Percentiles rank a stretch among this genome's conserved stretches.
phyloP scores from a whole-genome alignment of 2,113 vertebrate species.

The Rhineura floridana region DNA sequence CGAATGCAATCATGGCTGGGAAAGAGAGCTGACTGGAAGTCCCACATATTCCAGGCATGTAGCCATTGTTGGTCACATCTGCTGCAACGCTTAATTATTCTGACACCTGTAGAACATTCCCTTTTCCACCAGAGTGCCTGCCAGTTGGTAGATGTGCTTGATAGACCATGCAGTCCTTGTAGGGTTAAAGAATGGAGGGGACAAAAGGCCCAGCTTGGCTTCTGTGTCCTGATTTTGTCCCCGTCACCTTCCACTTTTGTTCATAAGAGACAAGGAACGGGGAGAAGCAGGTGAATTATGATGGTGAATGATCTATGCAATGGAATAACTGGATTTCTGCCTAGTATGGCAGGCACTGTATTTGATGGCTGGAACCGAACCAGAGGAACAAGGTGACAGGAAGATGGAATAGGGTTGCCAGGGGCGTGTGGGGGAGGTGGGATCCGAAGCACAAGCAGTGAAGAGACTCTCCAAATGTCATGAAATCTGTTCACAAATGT shows the following conservation, averaged over 20 bases:
- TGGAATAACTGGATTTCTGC: neutral
- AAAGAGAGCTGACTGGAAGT: neutral
- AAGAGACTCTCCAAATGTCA: neutral
- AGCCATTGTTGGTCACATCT: conserved; percentile 1
- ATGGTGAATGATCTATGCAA: neutral
- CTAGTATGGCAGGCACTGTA: neutral
- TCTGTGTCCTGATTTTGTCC: neutral
- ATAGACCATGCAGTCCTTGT: neutral
- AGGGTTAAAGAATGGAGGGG: neutral
- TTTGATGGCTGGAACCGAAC: neutral
- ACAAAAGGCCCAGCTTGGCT: neutral
- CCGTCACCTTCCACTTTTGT: accelerated
- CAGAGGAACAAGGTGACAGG: neutral
- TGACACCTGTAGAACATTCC: neutral
- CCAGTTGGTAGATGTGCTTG: neutral
- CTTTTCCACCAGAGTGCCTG: neutral
- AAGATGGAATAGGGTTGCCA: too few species aligned
- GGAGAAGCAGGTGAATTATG: neutral
- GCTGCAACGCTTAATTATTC: accelerated
- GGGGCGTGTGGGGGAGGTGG: too few species aligned
- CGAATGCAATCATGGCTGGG: neutral
- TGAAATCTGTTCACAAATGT: neutral
- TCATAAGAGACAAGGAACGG: neutral
- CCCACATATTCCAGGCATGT: neutral
- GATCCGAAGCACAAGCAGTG: neutral